Percentiles rank a stretch among this genome's conserved stretches.
These are phyloP conservation scores for Remorina albescens DNA, from an alignment of 2,797 vertebrate species.

Conservation along the genomic window DNA sequence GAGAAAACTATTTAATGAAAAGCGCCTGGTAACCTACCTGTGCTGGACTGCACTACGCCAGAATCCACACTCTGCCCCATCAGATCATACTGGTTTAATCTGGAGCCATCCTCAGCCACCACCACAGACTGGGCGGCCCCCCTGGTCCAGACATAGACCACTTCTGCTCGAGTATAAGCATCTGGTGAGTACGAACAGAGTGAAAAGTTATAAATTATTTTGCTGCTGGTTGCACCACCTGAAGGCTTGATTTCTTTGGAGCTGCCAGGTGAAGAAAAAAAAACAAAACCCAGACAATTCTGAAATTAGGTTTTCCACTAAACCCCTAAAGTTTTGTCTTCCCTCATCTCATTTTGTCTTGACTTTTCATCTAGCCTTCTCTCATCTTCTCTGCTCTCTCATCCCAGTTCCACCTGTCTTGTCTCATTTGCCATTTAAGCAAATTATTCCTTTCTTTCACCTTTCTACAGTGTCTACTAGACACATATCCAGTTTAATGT, in stretches of 20 bases:
- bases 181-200: slow-evolving; percentile 81
- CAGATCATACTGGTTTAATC: slow-evolving; percentile 97
- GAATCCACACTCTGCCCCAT: slow-evolving; percentile 97
- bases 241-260: slow-evolving; percentile 37
- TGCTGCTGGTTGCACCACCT: slow-evolving; percentile 11
- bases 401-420: slow-evolving; percentile 43
- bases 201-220: slow-evolving; percentile 39
- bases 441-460: slow-evolving; percentile 28
- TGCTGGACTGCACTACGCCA: slow-evolving; percentile 97
- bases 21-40: slow-evolving; percentile 84
- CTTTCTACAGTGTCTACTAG: slow-evolving; percentile 19
- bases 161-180: slow-evolving; percentile 96
- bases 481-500: slow-evolving; percentile 24
- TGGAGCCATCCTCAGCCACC: slow-evolving; percentile 97
- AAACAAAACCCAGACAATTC: slow-evolving; percentile 5
- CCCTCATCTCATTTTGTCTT: slow-evolving; percentile 29
- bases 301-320: slow-evolving; percentile 26
- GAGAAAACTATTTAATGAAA: neutral
- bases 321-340: slow-evolving; percentile 22
- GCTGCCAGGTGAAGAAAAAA: slow-evolving; percentile 22
- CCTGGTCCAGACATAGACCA: slow-evolving; percentile 96
- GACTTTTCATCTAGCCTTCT: slow-evolving; percentile 38
- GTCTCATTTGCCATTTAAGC: slow-evolving; percentile 50
- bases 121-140: slow-evolving; percentile 95
- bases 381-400: slow-evolving; percentile 35